Percentiles rank a stretch among this genome's conserved stretches.
Conservation (phyloP, 2,797 vertebrate genomes). For the Carapus acus region DNA sequence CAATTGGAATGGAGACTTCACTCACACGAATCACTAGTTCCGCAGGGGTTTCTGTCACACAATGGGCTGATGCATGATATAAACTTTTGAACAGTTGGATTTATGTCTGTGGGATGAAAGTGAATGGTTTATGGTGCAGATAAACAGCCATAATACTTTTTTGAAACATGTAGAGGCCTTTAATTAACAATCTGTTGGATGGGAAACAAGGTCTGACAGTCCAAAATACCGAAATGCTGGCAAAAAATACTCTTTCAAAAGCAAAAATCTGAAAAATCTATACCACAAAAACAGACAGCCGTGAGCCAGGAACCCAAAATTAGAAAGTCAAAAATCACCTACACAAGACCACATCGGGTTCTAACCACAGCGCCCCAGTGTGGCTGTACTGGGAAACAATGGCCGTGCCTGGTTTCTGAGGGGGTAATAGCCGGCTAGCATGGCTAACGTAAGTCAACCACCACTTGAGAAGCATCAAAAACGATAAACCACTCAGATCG, state of each 20-base stretch:
- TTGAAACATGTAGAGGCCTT: conserved; percentile 49
- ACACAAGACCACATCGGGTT: conserved; percentile 46
- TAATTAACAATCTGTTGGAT: conserved; percentile 48
- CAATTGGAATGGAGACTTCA: too few relatives aligned
- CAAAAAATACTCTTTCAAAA: conserved; percentile 26
- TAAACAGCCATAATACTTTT: conserved; percentile 45
- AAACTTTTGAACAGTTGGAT: neutral
- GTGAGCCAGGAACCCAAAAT: conserved; percentile 32
- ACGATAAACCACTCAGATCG: conserved; percentile 28
- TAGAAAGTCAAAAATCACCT: conserved; percentile 40
- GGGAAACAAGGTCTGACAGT: conserved; percentile 28
- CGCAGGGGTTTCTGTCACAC: too few relatives aligned
- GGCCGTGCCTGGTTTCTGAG: conserved; percentile 42
- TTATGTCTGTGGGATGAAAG: conserved; percentile 11
- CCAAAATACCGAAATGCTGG: conserved; percentile 35
- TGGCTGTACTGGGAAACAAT: conserved; percentile 39
- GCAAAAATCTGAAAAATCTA: conserved; percentile 21
- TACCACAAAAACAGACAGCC: conserved; percentile 22
- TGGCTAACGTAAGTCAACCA: conserved; percentile 48
- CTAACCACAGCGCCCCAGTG: conserved; percentile 49
- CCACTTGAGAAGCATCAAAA: conserved; percentile 42
- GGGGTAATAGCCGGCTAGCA: conserved; percentile 41
- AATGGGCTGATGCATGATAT: neutral
- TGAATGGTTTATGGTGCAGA: conserved; percentile 31
- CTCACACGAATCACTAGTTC: too few relatives aligned